Conservation (phyloP, 2,113 vertebrate genomes). For the Orientallactaga bullata region DNA sequence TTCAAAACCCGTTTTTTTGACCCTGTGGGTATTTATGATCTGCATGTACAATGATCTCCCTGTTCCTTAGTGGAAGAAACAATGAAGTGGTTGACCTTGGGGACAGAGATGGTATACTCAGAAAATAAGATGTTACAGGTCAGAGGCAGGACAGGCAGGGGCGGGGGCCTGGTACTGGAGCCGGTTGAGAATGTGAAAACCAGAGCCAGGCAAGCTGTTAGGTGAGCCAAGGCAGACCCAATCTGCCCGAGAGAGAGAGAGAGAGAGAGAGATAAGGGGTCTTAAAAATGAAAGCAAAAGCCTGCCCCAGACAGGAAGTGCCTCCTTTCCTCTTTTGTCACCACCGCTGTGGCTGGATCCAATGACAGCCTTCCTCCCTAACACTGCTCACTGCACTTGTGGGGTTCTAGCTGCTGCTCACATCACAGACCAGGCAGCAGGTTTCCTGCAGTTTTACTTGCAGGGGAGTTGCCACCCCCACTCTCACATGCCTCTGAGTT, state of each 20-base stretch:
- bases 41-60: neutral
- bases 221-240: constrained; percentile 63
- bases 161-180: neutral
- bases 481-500: neutral
- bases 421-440: neutral
- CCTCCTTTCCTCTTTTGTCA: neutral
- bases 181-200: constrained; percentile 14
- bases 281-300: constrained; percentile 46
- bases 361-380: neutral
- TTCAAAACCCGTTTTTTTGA: constrained; percentile 7
- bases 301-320: constrained; percentile 52
- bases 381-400: neutral
- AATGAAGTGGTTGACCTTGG: constrained; percentile 10
- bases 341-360: neutral
- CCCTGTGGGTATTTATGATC: constrained; percentile 19
- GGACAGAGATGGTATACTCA: no score
- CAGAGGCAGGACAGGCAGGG: constrained; percentile 61
- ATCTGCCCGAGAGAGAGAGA: constrained; percentile 7
- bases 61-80: neutral
- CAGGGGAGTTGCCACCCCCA: neutral
- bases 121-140: constrained; percentile 51
- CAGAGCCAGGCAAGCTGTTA: constrained; percentile 61
- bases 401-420: neutral
- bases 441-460: neutral
- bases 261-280: constrained; percentile 55